Evolutionary conservation across 2,888 invertebrate genomes (phyloP).

Genomic region (Tinea semifulvella): DNA sequence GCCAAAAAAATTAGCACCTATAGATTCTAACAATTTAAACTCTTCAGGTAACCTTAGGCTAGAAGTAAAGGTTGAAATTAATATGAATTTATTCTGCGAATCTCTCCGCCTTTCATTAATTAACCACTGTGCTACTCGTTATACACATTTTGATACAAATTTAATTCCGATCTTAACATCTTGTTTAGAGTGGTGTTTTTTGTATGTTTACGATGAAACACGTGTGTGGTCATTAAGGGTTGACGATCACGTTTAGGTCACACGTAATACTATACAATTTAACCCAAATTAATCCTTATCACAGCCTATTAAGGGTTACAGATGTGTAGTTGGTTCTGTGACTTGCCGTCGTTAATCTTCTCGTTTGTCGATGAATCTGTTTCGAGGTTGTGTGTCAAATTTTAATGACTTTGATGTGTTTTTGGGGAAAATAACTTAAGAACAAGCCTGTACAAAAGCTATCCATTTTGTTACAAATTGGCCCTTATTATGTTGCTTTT

Average conservation of each 20-base stretch:
- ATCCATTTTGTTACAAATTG: too few relatives aligned
- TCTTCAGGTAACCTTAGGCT: background rate
- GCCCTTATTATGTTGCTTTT: too few relatives aligned
- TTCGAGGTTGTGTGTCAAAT: background rate
- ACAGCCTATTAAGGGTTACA: too few relatives aligned
- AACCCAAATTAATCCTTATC: too few relatives aligned
- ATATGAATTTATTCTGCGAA: constrained; percentile 9
- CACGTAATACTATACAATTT: too few relatives aligned
- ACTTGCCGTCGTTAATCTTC: background rate
- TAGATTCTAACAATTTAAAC: background rate
- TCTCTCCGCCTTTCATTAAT: background rate
- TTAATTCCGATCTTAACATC: background rate
- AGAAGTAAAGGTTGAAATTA: background rate
- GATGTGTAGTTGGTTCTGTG: too few relatives aligned
- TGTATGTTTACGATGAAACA: background rate
- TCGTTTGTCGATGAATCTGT: background rate
- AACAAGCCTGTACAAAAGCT: too few relatives aligned
- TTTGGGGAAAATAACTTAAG: background rate
- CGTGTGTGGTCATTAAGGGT: background rate
- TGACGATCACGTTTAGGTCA: constrained; percentile 7
- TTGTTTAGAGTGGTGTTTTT: background rate
- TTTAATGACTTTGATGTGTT: background rate
- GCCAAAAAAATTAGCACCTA: too few relatives aligned
- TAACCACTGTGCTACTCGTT: background rate
- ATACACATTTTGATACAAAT: background rate